A percentile compares a stretch with the other conserved stretches of the same genome.
Conservation (phyloP, 2,113 vertebrate species). For the Caloenas nicobarica region DNA sequence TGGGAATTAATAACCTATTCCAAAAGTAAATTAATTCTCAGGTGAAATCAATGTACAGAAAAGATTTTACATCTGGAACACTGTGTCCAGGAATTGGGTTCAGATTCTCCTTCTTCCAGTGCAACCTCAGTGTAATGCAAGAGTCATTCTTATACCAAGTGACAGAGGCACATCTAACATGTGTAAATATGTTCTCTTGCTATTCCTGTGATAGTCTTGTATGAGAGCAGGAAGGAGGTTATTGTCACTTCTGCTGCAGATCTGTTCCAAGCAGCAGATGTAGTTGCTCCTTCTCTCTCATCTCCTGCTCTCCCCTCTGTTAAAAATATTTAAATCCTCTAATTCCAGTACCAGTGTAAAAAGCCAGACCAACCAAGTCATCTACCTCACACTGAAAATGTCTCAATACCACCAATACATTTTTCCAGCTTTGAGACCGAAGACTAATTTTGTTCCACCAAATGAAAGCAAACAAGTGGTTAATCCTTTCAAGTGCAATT, state of each 20-base stretch:
- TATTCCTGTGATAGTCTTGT: slow-evolving; percentile 1
- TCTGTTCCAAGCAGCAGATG: neutral
- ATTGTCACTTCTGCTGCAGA: slow-evolving; percentile 13
- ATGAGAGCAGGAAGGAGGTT: neutral
- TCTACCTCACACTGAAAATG: neutral
- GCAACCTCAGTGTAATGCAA: neutral
- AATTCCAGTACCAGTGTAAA: neutral
- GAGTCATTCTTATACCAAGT: neutral
- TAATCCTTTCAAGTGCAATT: slow-evolving; percentile 63
- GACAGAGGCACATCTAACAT: neutral
- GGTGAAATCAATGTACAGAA: slow-evolving; percentile 50
- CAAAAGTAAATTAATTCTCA: slow-evolving; percentile 65
- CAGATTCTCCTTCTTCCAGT: slow-evolving; percentile 1
- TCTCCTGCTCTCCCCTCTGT: neutral
- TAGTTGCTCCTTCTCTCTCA: neutral
- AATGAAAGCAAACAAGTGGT: slow-evolving; percentile 35
- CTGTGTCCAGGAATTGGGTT: neutral
- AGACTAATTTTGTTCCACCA: neutral
- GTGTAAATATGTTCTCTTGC: neutral
- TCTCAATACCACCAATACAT: neutral
- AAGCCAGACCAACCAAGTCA: neutral
- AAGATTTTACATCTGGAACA: slow-evolving; percentile 18
- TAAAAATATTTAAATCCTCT: neutral
- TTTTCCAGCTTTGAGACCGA: neutral
- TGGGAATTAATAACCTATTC: slow-evolving; percentile 49